A percentile compares a stretch with the other conserved stretches of the same genome.
Conservation (phyloP, 1,140 invertebrate genomes). For the Cydia pomonella region DNA sequence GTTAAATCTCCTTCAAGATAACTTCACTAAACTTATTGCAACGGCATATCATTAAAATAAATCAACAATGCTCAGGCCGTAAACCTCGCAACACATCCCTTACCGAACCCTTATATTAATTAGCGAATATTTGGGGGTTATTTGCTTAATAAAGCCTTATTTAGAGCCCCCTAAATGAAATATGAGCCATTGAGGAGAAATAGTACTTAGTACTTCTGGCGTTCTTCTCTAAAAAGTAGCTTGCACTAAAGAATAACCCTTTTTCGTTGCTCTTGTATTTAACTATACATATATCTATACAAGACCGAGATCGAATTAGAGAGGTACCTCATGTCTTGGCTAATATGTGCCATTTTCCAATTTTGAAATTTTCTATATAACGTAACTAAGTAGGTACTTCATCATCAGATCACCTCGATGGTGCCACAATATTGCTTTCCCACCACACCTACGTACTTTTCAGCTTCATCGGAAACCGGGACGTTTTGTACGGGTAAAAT, state of each 20-base stretch:
- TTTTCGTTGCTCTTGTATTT: background rate
- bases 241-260: background rate
- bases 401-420: no score
- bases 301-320: no score
- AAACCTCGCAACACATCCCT: constrained; percentile 38
- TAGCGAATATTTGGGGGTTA: constrained; percentile 77
- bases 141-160: constrained; percentile 79
- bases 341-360: no score
- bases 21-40: constrained; percentile 19
- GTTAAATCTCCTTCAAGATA: constrained; percentile 5
- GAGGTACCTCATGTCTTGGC: no score
- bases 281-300: no score
- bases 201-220: background rate
- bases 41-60: constrained; percentile 23
- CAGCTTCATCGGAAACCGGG: no score
- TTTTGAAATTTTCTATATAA: no score
- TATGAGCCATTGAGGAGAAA: constrained; percentile 74
- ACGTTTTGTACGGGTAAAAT: no score
- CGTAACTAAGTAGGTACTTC: no score
- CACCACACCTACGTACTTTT: no score
- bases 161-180: constrained; percentile 74
- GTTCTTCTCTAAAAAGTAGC: background rate
- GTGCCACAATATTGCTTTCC: no score
- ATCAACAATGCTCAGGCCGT: constrained; percentile 8
- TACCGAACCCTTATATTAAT: constrained; percentile 73